Conservation (phyloP, 2,113 vertebrate species). For the Gobio gobio region DNA sequence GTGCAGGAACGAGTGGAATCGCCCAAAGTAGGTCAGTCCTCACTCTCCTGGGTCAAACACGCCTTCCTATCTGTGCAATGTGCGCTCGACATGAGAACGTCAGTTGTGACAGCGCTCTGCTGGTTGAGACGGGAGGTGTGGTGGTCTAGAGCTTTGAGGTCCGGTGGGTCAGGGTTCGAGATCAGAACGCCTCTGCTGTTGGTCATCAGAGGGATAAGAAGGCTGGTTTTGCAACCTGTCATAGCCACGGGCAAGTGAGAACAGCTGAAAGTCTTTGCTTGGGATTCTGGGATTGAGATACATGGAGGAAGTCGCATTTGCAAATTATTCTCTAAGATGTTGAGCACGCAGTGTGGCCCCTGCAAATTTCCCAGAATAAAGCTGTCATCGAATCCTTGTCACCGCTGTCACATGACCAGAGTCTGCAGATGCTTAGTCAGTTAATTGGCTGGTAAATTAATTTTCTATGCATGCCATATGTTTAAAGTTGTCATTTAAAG, state of each 20-base stretch:
- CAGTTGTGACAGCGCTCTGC: constrained; percentile 54
- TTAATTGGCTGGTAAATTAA: constrained; percentile 41
- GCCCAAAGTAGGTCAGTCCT: constrained; percentile 56
- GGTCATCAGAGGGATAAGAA: constrained; percentile 40
- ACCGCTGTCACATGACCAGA: constrained; percentile 30
- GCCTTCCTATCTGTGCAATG: constrained; percentile 55
- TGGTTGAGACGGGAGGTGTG: constrained; percentile 45
- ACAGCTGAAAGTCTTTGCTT: neutral
- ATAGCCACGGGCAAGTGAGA: neutral
- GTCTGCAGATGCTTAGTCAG: constrained; percentile 42
- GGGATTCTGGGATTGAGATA: constrained; percentile 8
- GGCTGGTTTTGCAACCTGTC: constrained; percentile 31
- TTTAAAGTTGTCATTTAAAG: constrained; percentile 42
- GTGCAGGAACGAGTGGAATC: constrained; percentile 52
- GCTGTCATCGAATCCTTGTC: constrained; percentile 29
- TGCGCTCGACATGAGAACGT: constrained; percentile 49
- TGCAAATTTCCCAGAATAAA: constrained; percentile 26
- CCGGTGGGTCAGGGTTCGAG: constrained; percentile 37
- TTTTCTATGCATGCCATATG: constrained; percentile 34
- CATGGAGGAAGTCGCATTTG: neutral
- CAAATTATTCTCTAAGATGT: neutral
- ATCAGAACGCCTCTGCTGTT: neutral
- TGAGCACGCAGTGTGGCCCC: neutral
- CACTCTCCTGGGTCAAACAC: constrained; percentile 67
- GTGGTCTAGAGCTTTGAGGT: constrained; percentile 37